Conservation (phyloP, 2,113 vertebrate species). For the Xiphias gladius region DNA sequence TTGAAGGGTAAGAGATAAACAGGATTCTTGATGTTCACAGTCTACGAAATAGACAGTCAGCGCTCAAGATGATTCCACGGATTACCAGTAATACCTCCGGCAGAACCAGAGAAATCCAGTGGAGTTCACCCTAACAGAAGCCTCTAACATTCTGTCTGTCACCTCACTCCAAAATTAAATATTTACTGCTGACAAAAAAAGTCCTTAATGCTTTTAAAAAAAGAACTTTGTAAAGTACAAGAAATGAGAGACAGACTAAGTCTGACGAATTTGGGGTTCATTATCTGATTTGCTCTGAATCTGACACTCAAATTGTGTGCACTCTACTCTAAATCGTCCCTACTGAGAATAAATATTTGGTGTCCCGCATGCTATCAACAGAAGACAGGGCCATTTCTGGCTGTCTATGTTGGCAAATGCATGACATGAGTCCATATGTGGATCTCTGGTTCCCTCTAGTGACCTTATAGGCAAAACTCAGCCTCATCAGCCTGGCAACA, state of each 20-base stretch:
- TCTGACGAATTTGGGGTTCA: not conserved
- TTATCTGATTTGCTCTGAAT: not conserved
- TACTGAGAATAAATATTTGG: not conserved
- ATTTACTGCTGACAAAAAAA: not conserved
- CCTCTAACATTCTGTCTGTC: not conserved
- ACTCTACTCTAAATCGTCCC: not conserved
- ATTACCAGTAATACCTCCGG: not conserved
- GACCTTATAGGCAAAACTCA: slow-evolving; percentile 18
- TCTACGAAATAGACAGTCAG: not conserved
- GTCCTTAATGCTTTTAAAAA: not conserved
- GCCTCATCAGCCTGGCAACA: not conserved
- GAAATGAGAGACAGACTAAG: too few relatives aligned
- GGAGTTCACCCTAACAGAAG: too few relatives aligned
- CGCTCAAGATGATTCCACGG: not conserved
- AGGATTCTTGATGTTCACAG: not conserved
- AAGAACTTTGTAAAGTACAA: not conserved
- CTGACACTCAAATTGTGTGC: too few relatives aligned
- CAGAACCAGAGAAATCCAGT: not conserved
- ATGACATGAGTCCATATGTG: not conserved
- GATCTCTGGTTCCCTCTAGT: slow-evolving; percentile 66
- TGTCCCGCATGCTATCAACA: not conserved
- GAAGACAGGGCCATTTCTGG: not conserved
- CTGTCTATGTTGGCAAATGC: not conserved
- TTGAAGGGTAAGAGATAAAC: not conserved
- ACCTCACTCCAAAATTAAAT: not conserved